Base-by-base conservation (phyloP, 2,888 invertebrate species). In the Rotaria macrura region DNA sequence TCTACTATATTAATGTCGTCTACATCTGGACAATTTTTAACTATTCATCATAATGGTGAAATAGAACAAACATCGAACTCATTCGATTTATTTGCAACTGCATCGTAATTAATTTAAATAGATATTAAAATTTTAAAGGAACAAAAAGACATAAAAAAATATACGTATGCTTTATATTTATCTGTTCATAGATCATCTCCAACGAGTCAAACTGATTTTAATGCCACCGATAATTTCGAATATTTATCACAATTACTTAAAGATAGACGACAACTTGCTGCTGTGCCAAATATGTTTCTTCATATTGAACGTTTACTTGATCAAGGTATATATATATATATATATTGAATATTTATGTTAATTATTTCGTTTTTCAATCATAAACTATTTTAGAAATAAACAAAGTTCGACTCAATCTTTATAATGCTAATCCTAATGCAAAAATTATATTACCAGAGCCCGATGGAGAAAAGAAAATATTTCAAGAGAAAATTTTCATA, bases 221-320 rank as follows among this genome's bases (percentile, higher is more conserved):
- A 17, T 65, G 17, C 14, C 34, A 34, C 29, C 0, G 65, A 65
- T 65, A 65, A 65, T 54, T 43, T 97, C 93, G 98, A 99, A 93
- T 99, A 99, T 93, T 94, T 99, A 93, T 96, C 97, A 92, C 98
- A 99, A 93, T 94, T 99, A 93, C 94, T 99, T 92, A 99, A 99
- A 94, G 99, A 99, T 94, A 96, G 97, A 93, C 98, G 98, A 93
- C 97, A 98, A 93, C 94, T 99, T 92, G 96, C 96, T 91, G 97
- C 97, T 91, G 97, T 99, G 93, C 98, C 98, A 89, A 97, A 97
- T 93, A 96, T 98, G 92, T 99, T 99, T 93, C 94, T 96, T 93
- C 98, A 99, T 93, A 94, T 97, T 92, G 98, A 99, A 93, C 94
- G 98, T 92, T 94, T 99, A 90, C 93, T 99, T 91, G 98, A 99